These are phyloP conservation scores for Sepiola atlantica DNA, from an alignment of 2,888 invertebrate species.

Conservation along the genomic window DNA sequence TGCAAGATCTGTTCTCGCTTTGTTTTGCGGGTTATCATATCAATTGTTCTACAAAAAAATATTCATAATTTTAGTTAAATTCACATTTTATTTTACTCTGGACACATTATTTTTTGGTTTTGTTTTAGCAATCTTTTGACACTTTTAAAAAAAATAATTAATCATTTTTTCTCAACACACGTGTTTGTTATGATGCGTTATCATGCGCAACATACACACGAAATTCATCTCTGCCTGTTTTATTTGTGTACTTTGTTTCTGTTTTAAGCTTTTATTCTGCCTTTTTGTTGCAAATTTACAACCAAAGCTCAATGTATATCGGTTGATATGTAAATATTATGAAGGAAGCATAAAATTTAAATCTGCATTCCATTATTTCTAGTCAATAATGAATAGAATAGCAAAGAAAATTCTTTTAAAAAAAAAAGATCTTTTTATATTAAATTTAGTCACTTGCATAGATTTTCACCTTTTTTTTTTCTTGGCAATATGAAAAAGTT, in stretches of 20 bases:
- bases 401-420: not conserved
- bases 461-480: too few species aligned
- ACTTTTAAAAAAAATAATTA: too few species aligned
- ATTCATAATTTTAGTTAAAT: not conserved
- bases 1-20: too few species aligned
- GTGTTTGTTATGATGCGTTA: not conserved
- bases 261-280: conserved; percentile 32
- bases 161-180: not conserved
- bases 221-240: not conserved
- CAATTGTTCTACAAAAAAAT: not conserved
- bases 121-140: not conserved
- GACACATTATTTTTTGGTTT: not conserved
- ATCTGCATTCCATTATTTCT: not conserved
- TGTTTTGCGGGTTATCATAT: too few species aligned
- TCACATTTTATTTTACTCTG: conserved; percentile 32
- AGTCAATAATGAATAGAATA: not conserved
- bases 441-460: not conserved
- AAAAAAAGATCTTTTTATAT: not conserved
- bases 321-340: not conserved
- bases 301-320: not conserved
- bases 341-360: not conserved
- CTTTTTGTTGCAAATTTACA: not conserved
- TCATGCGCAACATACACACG: not conserved
- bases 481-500: too few species aligned
- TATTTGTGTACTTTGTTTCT: not conserved